phyloP scores from a whole-genome alignment of 2,888 invertebrate species.

The Amiota mariae region DNA sequence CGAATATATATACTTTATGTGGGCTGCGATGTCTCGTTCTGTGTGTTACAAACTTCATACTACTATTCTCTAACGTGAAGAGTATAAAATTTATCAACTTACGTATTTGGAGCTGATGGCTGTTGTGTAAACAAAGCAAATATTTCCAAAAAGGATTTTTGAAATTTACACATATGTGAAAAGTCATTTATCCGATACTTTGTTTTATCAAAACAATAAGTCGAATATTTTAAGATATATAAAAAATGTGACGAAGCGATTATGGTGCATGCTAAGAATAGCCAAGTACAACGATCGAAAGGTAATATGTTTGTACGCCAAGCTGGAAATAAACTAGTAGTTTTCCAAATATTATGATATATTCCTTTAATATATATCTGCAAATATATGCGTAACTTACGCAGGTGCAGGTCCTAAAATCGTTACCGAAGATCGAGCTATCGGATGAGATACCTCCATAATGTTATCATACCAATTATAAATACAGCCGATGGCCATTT shows the following conservation, averaged over 20 bases:
- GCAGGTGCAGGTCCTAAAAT: conserved; percentile 68
- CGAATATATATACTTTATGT: too few species aligned
- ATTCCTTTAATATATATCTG: background rate
- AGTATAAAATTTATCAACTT: conserved; percentile 8
- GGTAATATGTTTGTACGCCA: conserved; percentile 69
- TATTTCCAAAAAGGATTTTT: conserved; percentile 60
- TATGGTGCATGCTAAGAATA: conserved; percentile 55
- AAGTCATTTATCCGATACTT: conserved; percentile 25
- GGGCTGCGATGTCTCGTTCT: too few species aligned
- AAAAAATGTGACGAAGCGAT: conserved; percentile 56
- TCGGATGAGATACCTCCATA: conserved; percentile 67
- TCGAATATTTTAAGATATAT: conserved; percentile 56
- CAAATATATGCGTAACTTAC: conserved; percentile 49
- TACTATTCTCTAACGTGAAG: too few species aligned
- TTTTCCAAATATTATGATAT: background rate
- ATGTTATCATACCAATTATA: conserved; percentile 71
- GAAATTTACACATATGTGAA: conserved; percentile 44
- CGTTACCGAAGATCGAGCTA: conserved; percentile 70
- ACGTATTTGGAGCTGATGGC: conserved; percentile 64
- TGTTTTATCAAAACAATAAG: conserved; percentile 36
- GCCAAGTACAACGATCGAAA: conserved; percentile 61
- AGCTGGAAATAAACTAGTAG: conserved; percentile 60
- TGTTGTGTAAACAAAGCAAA: conserved; percentile 71
- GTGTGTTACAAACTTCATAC: too few species aligned
- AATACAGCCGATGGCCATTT: conserved; percentile 70